A percentile compares a stretch with the other conserved stretches of the same genome.
Conservation (phyloP, 1,140 invertebrate genomes). For the Chymomyza costata region DNA sequence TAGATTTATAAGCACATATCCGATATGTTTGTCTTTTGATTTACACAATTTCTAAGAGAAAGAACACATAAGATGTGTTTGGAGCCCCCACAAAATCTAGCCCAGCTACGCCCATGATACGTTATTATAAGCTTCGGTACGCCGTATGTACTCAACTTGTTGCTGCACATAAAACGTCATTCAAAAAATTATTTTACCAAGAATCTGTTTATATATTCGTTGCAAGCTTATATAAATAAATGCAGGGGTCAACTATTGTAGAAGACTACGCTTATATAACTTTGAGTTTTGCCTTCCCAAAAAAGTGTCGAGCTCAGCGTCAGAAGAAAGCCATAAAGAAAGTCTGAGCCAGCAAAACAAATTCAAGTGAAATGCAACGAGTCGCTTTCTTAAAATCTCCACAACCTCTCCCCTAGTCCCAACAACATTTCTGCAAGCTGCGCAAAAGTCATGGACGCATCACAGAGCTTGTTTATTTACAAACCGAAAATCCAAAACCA, state of each 20-base stretch:
- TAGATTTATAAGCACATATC: too few relatives aligned
- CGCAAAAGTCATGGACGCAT: slow-evolving; percentile 62
- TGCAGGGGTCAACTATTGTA: slow-evolving; percentile 54
- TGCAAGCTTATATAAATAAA: too few relatives aligned
- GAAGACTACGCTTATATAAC: slow-evolving; percentile 44
- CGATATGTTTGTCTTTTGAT: too few relatives aligned
- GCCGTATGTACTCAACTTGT: too few relatives aligned
- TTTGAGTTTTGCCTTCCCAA: slow-evolving; percentile 53
- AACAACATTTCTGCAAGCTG: slow-evolving; percentile 46
- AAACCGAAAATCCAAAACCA: slow-evolving; percentile 5
- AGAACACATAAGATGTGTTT: too few relatives aligned
- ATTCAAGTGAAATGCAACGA: slow-evolving; percentile 54
- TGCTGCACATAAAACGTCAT: too few relatives aligned
- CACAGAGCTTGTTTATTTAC: slow-evolving; percentile 55
- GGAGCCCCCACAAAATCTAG: too few relatives aligned
- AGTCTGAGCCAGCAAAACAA: slow-evolving; percentile 34
- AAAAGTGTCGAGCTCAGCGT: slow-evolving; percentile 46
- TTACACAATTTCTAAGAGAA: too few relatives aligned
- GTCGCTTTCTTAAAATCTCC: slow-evolving; percentile 15
- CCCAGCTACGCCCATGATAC: too few relatives aligned
- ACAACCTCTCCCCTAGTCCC: not conserved
- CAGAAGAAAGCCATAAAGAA: slow-evolving; percentile 58
- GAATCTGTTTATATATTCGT: too few relatives aligned
- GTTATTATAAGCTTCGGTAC: too few relatives aligned
- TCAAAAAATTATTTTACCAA: too few relatives aligned